Evolutionary conservation across 2,113 vertebrate genomes (phyloP).

Genomic region (Collichthys lucidus): DNA sequence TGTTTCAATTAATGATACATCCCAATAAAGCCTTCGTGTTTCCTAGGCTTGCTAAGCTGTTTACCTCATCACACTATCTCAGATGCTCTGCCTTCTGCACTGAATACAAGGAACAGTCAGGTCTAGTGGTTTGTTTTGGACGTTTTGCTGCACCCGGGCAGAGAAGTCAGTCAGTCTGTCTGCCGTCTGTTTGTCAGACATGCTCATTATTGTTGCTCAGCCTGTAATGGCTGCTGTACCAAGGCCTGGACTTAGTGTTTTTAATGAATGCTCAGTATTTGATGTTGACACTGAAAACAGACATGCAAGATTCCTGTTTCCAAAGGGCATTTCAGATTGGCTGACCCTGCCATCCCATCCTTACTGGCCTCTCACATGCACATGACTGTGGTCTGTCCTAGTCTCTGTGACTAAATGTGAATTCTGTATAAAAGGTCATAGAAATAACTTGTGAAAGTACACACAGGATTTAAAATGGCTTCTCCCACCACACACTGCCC

Average conservation of each 20-base stretch:
- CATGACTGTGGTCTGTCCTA: not conserved
- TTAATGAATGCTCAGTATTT: not conserved
- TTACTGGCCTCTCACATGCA: not conserved
- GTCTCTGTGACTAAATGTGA: not conserved
- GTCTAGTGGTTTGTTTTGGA: not conserved
- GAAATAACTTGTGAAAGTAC: not conserved
- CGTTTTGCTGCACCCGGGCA: not conserved
- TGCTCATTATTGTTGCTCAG: not conserved
- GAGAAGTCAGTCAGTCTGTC: not conserved
- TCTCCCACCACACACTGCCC: not conserved
- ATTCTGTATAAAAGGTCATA: too few species aligned
- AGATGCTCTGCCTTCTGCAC: not conserved
- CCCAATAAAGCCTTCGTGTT: slow-evolving; percentile 41
- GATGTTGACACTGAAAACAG: not conserved
- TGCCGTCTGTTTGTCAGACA: not conserved
- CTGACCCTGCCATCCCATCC: not conserved
- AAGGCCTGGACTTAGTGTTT: not conserved
- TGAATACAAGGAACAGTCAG: not conserved
- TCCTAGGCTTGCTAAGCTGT: not conserved
- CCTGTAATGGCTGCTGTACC: not conserved
- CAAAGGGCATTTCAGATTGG: not conserved
- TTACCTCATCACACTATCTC: slow-evolving; percentile 7
- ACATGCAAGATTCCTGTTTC: not conserved
- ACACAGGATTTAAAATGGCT: not conserved
- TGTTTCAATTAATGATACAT: slow-evolving; percentile 63